Conservation (phyloP, 2,113 vertebrate species). For the Redunca redunca region DNA sequence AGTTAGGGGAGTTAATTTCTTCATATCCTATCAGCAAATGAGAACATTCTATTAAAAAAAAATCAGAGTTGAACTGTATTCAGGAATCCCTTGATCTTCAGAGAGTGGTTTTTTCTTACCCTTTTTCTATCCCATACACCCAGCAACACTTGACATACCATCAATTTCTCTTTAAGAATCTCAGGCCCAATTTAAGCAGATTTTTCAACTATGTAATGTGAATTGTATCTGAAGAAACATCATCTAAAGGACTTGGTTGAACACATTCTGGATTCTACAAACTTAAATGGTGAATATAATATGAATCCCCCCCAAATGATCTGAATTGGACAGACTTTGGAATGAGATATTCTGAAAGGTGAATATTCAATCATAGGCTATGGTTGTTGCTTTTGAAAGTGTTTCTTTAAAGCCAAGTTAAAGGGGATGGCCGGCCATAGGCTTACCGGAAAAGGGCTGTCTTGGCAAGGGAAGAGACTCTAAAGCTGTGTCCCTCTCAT, state of each 20-base stretch:
- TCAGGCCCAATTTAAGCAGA: neutral
- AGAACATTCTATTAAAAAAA: neutral
- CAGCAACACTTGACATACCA: neutral
- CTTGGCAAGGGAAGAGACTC: neutral
- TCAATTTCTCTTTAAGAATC: neutral
- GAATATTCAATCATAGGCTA: neutral
- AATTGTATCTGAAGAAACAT: neutral
- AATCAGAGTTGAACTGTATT: neutral
- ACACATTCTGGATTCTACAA: neutral
- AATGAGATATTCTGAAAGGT: slow-evolving; percentile 17
- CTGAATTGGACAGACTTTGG: neutral
- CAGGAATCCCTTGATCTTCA: neutral
- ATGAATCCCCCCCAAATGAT: neutral
- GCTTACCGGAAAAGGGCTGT: neutral
- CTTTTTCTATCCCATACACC: neutral
- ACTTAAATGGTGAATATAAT: neutral
- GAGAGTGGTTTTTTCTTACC: neutral
- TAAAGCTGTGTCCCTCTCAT: slow-evolving; percentile 33
- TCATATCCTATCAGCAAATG: neutral
- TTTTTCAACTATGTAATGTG: neutral
- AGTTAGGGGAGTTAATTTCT: neutral
- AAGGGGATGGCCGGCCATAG: neutral
- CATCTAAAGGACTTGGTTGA: neutral
- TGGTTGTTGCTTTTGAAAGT: slow-evolving; percentile 19
- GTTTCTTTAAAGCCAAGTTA: slow-evolving; percentile 28